Conservation (phyloP, 2,888 invertebrate species). For the Chorisops tibialis region DNA sequence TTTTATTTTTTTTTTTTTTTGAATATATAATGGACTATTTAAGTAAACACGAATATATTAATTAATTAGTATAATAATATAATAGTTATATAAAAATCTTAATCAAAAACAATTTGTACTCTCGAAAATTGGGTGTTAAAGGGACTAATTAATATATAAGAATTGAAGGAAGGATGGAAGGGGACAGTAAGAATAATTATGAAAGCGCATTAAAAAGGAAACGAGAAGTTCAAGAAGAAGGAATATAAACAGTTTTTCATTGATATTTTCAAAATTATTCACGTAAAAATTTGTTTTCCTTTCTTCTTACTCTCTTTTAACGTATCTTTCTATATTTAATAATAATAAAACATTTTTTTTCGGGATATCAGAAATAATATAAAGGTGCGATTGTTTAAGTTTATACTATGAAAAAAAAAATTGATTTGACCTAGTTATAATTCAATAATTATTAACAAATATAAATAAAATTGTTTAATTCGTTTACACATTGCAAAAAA, state of each 20-base stretch:
- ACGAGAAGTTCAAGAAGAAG: neutral
- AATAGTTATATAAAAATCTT: conserved; percentile 41
- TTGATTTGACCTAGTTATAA: conserved; percentile 15
- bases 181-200: neutral
- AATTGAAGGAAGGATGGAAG: neutral
- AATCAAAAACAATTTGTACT: conserved; percentile 53
- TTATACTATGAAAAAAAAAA: conserved; percentile 13
- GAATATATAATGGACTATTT: conserved; percentile 30
- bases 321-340: too few species aligned
- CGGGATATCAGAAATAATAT: too few species aligned
- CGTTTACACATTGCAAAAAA: neutral
- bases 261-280: too few species aligned
- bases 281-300: too few species aligned
- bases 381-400: conserved; percentile 32
- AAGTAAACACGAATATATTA: conserved; percentile 32
- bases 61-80: conserved; percentile 34
- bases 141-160: neutral
- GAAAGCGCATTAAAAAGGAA: neutral
- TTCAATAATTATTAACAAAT: neutral
- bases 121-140: conserved; percentile 46
- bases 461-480: neutral
- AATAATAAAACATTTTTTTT: too few species aligned
- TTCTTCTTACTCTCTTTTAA: too few species aligned
- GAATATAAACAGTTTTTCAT: neutral
- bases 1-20: conserved; percentile 17